Conservation (phyloP, 2,888 invertebrate species). For the Antheraea yamamai region DNA sequence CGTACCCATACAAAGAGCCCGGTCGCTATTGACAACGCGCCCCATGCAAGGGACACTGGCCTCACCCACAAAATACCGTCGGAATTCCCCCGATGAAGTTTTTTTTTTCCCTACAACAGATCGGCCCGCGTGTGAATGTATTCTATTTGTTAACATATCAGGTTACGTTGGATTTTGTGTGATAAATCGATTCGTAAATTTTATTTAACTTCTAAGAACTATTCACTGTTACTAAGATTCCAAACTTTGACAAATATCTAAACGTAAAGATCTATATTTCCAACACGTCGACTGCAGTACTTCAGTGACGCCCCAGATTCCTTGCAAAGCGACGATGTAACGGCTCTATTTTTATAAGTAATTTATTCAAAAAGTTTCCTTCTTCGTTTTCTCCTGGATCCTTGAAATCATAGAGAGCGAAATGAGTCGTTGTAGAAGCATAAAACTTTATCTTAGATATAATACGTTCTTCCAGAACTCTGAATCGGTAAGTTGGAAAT, state of each 20-base stretch:
- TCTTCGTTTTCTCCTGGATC: conserved; percentile 45
- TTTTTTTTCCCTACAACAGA: conserved; percentile 45
- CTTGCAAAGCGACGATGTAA: conserved; percentile 40
- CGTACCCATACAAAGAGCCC: conserved; percentile 66
- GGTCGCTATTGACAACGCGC: conserved; percentile 63
- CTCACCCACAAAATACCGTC: conserved; percentile 66
- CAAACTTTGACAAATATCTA: conserved; percentile 15
- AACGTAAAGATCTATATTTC: conserved; percentile 29
- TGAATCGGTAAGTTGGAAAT: conserved; percentile 55
- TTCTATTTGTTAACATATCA: conserved; percentile 10
- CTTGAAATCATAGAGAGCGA: conserved; percentile 43
- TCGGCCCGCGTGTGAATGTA: neutral
- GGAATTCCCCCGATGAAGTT: conserved; percentile 71
- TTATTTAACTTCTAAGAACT: neutral
- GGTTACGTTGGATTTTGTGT: neutral
- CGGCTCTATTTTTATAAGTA: conserved; percentile 58
- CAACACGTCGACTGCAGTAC: conserved; percentile 35
- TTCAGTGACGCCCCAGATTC: conserved; percentile 38
- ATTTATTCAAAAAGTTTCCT: conserved; percentile 68
- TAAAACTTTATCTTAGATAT: conserved; percentile 61
- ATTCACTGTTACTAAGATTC: neutral
- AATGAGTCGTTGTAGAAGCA: conserved; percentile 52
- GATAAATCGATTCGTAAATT: conserved; percentile 15
- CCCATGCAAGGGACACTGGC: conserved; percentile 56
- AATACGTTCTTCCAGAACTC: conserved; percentile 55